Evolutionary conservation across 2,888 invertebrate species (phyloP).

Genomic region (Loripinus fragilis): DNA sequence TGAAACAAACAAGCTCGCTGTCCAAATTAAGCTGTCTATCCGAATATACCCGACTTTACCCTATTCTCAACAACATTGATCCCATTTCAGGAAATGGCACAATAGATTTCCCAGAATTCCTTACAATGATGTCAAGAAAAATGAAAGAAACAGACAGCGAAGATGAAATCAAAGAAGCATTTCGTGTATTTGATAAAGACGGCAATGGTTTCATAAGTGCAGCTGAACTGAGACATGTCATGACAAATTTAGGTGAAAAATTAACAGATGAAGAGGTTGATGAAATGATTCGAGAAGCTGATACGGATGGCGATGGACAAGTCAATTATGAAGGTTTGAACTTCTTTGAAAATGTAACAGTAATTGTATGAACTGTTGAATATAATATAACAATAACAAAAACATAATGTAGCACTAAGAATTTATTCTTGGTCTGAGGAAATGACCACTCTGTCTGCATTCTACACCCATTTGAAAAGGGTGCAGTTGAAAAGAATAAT

Average conservation of each 20-base stretch:
- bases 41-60: no score
- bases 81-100: conserved; percentile 9
- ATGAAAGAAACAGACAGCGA: conserved; percentile 21
- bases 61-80: no score
- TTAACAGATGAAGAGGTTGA: conserved; percentile 22
- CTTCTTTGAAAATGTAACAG: no score
- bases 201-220: conserved; percentile 25
- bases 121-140: conserved; percentile 19
- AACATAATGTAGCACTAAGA: no score
- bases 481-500: no score
- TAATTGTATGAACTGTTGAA: no score
- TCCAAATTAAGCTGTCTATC: no score
- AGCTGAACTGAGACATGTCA: conserved; percentile 21
- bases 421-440: no score
- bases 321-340: conserved; percentile 24
- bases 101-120: conserved; percentile 22
- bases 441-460: no score
- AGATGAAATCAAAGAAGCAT: conserved; percentile 16
- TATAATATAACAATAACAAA: no score
- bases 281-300: conserved; percentile 21
- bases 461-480: no score
- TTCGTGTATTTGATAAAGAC: conserved; percentile 18
- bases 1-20: no score
- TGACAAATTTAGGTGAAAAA: conserved; percentile 26
- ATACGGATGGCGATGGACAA: conserved; percentile 17